Evolutionary conservation across 2,888 invertebrate species (phyloP).

Genomic region (Chloromyia formosa): DNA sequence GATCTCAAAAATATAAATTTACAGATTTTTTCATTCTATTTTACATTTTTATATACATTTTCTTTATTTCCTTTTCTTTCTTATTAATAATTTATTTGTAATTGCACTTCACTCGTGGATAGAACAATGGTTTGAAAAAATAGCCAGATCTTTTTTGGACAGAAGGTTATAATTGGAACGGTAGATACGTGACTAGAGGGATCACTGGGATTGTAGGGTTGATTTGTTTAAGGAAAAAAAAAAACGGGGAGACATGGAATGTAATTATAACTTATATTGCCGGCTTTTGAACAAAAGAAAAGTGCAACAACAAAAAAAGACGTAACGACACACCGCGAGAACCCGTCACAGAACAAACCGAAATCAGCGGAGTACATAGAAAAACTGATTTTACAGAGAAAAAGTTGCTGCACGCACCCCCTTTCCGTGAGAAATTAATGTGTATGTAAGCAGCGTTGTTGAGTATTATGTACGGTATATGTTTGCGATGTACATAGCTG

Average conservation of each 20-base stretch:
- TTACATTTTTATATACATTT: too few relatives aligned
- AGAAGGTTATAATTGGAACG: too few relatives aligned
- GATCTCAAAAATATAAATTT: too few relatives aligned
- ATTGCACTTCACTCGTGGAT: too few relatives aligned
- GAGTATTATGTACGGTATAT: neutral
- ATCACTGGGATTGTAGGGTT: neutral
- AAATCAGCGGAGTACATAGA: slow-evolving; percentile 45
- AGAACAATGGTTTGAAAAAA: too few relatives aligned
- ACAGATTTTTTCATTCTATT: too few relatives aligned
- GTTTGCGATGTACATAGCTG: neutral
- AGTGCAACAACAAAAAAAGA: neutral
- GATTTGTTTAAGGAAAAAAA: neutral
- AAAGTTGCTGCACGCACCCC: slow-evolving; percentile 40
- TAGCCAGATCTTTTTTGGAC: too few relatives aligned
- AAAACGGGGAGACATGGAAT: neutral
- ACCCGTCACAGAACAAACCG: slow-evolving; percentile 16
- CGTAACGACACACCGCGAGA: neutral
- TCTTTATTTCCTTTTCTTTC: too few relatives aligned
- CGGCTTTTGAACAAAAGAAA: slow-evolving; percentile 3
- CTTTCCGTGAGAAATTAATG: neutral
- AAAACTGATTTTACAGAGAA: slow-evolving; percentile 46
- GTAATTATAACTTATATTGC: neutral
- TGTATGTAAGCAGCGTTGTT: neutral
- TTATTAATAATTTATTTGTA: too few relatives aligned
- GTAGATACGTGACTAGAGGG: too few relatives aligned